Base-by-base conservation (phyloP, 1,140 invertebrate genomes). In the Helicoverpa armigera region DNA sequence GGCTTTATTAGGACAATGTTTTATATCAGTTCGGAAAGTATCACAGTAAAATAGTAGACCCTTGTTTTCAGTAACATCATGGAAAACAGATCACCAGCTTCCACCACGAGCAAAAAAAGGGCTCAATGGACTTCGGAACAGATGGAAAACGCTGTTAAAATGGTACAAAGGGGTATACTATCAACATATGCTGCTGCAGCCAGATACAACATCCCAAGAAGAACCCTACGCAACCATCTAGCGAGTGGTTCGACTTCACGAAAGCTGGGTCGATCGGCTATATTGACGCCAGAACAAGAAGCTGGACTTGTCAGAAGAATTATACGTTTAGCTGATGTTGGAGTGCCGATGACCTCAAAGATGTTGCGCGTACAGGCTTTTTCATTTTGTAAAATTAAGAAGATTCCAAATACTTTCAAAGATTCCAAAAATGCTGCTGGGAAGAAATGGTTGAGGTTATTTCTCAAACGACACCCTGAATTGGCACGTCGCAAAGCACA, bases 1-100 rank as follows among this genome's bases (percentile, higher is more conserved):
- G 51, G 51, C 51, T 14, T 54, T 54, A 54, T 54, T 54, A 54
- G 53, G 53, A 14, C 53, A 54, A 54, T 54, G 53, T 54, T 54
- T 14, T 54, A 54, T 54, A 1, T 54, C 11, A 54, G 13, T 54
- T 54, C 13, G 53, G 14, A 54, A 54, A 54, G 53, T 54, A 54
- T 54, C 53, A 54, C 53, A 14, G 53, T 54, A 54, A 54, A 54
- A 54, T 54, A 54, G 13, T 54, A 54, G 14, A 54, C 53, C 13
- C 53, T 54, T 54, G 53, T 54, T 54, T 54, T 54, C 51, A 53
- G 51, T 53, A 3, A 53, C 51, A 53, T 53, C 51, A 53, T 53
- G 51, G 51, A 53, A 53, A 54, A 14, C 53, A 3, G 13, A 54
- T 54, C 53, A 54, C 53, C 53, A 54, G 53, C 12, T 54, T 14